A percentile compares a stretch with the other conserved stretches of the same genome.
Evolutionary conservation across 2,888 invertebrate genomes (phyloP).

Genomic region (Suillia variegata): DNA sequence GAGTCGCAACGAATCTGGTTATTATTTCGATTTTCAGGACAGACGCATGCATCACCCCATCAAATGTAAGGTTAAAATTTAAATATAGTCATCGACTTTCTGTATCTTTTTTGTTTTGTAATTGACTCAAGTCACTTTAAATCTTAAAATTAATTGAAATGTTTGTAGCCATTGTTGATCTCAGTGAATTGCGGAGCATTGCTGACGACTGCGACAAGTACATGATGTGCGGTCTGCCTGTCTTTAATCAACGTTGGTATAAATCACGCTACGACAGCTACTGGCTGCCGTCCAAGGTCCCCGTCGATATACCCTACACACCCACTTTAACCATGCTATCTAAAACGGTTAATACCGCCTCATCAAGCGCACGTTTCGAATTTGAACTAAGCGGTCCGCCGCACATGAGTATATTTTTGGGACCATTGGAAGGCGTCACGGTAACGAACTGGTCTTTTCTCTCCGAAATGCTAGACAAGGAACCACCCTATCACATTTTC

Average conservation of each 20-base stretch:
- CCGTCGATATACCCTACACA: constrained; percentile 37
- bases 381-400: constrained; percentile 49
- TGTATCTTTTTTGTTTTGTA: no score
- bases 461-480: constrained; percentile 38
- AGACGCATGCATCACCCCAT: constrained; percentile 41
- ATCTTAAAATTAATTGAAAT: no score
- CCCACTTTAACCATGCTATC: constrained; percentile 36
- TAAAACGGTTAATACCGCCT: constrained; percentile 28
- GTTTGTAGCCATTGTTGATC: constrained; percentile 37
- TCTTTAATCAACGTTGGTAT: constrained; percentile 50
- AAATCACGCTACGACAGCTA: constrained; percentile 33
- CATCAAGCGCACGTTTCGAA: constrained; percentile 36
- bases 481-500: constrained; percentile 49
- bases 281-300: constrained; percentile 44
- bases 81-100: no score
- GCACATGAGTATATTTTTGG: constrained; percentile 49
- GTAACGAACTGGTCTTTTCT: constrained; percentile 51
- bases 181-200: constrained; percentile 36
- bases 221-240: constrained; percentile 52
- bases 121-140: no score
- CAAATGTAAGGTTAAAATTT: constrained; percentile 32
- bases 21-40: constrained; percentile 63
- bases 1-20: constrained; percentile 60
- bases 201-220: constrained; percentile 39
- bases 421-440: constrained; percentile 39